phyloP scores from a whole-genome alignment of 2,888 invertebrate genomes.

The Acronicta alni region DNA sequence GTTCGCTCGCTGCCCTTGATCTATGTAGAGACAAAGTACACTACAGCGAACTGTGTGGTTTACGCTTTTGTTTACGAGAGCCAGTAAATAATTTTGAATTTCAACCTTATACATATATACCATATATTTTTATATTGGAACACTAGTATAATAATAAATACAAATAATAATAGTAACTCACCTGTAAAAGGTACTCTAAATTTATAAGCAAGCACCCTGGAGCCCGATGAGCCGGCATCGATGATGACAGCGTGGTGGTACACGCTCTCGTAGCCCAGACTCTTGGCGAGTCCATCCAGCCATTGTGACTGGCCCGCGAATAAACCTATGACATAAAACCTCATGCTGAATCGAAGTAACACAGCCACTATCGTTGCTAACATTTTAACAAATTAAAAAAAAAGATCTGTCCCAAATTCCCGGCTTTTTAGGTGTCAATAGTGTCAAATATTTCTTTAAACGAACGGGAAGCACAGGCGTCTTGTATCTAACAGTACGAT shows the following conservation, averaged over 20 bases:
- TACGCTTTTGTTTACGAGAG: too few relatives aligned
- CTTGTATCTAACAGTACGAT: conserved; percentile 3
- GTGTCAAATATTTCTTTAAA: not conserved
- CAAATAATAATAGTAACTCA: conserved; percentile 62
- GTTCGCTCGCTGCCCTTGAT: too few relatives aligned
- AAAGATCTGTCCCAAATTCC: conserved; percentile 9
- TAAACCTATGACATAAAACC: conserved; percentile 75
- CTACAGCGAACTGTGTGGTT: too few relatives aligned
- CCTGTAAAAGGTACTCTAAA: conserved; percentile 94
- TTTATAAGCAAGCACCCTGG: conserved; percentile 94
- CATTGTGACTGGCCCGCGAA: conserved; percentile 90
- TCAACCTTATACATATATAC: too few relatives aligned
- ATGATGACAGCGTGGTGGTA: conserved; percentile 94
- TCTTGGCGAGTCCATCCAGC: conserved; percentile 92
- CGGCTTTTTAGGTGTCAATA: conserved; percentile 7
- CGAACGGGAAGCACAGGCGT: not conserved
- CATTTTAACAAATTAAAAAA: conserved; percentile 29
- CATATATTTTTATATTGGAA: too few relatives aligned
- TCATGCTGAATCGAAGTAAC: conserved; percentile 22
- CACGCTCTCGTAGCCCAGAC: conserved; percentile 91
- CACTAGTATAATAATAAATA: not conserved
- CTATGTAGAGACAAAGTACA: too few relatives aligned
- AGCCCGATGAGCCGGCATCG: conserved; percentile 98
- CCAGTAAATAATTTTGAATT: too few relatives aligned
- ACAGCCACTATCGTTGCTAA: conserved; percentile 11